Evolutionary conservation across 2,797 vertebrate species (phyloP).

Genomic region (Paedocypris micromegethes): DNA sequence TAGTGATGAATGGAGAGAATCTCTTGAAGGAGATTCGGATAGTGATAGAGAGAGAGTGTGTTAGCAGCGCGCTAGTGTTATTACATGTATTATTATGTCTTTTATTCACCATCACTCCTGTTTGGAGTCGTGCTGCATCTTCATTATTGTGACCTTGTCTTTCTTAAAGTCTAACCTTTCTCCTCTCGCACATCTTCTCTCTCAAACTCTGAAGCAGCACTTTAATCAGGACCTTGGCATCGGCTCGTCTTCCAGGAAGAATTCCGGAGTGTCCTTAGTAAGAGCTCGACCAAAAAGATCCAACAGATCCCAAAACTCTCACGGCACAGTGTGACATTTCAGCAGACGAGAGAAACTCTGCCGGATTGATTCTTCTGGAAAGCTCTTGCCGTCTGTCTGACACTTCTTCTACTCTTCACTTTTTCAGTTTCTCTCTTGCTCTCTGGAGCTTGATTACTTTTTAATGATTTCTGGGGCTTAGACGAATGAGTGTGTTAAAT

Average conservation of each 20-base stretch:
- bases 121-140: too few relatives aligned
- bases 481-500: slow-evolving; percentile 76
- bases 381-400: slow-evolving; percentile 35
- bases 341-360: slow-evolving; percentile 42
- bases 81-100: too few relatives aligned
- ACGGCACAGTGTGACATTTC: slow-evolving; percentile 53
- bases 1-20: too few relatives aligned
- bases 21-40: too few relatives aligned
- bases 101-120: too few relatives aligned
- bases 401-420: slow-evolving; percentile 36
- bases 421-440: slow-evolving; percentile 56
- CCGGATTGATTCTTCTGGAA: slow-evolving; percentile 24
- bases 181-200: slow-evolving; percentile 13
- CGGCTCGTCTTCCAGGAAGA: slow-evolving; percentile 9
- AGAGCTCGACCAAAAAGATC: background rate
- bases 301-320: slow-evolving; percentile 5
- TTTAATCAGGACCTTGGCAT: slow-evolving; percentile 7
- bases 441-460: slow-evolving; percentile 75
- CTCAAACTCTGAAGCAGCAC: slow-evolving; percentile 11
- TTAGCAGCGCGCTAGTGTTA: too few relatives aligned
- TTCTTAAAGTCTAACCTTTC: too few relatives aligned
- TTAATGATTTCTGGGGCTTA: slow-evolving; percentile 78
- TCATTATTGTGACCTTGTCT: too few relatives aligned
- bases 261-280: slow-evolving; percentile 15
- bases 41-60: too few relatives aligned